phyloP scores from a whole-genome alignment of 1,140 invertebrate genomes.

The Samia ricini region DNA sequence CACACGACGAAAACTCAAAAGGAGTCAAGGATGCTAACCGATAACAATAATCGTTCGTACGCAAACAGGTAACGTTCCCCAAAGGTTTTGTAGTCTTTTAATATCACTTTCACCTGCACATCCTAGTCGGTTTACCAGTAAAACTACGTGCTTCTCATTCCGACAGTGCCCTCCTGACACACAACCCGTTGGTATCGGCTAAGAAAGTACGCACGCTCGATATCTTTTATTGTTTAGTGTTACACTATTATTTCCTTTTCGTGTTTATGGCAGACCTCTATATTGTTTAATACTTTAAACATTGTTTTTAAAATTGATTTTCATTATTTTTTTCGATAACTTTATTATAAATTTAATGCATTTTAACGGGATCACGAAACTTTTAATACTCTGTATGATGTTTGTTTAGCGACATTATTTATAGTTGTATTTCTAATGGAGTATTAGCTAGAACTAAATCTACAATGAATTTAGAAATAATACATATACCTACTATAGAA shows the following conservation, averaged over 20 bases:
- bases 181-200: conserved; percentile 31
- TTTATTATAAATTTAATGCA: too few species aligned
- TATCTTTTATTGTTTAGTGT: conserved; percentile 14
- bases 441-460: too few species aligned
- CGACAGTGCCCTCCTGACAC: conserved; percentile 43
- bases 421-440: too few species aligned
- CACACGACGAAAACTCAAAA: conserved; percentile 4
- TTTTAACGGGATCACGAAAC: too few species aligned
- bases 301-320: too few species aligned
- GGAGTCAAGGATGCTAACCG: conserved; percentile 7
- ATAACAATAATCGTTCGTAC: not conserved
- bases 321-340: too few species aligned
- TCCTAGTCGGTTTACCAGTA: conserved; percentile 5
- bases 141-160: conserved; percentile 40
- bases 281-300: not conserved
- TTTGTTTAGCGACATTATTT: too few species aligned
- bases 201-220: conserved; percentile 19
- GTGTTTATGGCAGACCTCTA: not conserved
- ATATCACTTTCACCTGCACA: conserved; percentile 48
- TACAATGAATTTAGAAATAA: too few species aligned
- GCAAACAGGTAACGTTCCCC: not conserved
- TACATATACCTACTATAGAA: too few species aligned
- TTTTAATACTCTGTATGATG: too few species aligned
- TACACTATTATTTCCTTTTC: conserved; percentile 17
- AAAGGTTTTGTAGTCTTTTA: not conserved